Percentiles rank a stretch among this genome's conserved stretches.
Evolutionary conservation across 2,797 vertebrate genomes (phyloP).

Genomic region (Schizothorax lantsangensis): DNA sequence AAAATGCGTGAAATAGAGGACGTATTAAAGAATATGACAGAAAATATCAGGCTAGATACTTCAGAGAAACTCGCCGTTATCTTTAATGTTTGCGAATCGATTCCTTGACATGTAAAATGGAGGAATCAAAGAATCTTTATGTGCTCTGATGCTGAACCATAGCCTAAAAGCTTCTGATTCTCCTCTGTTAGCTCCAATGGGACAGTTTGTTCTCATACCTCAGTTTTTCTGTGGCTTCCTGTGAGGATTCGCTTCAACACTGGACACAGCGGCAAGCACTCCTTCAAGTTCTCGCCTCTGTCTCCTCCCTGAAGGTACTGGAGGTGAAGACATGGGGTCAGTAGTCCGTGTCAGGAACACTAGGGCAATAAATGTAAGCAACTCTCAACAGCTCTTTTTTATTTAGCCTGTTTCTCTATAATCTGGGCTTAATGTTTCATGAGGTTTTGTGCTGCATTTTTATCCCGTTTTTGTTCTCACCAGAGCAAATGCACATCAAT

Average conservation of each 20-base stretch:
- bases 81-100: constrained; percentile 42
- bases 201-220: neutral
- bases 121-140: constrained; percentile 58
- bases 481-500: constrained; percentile 79
- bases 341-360: constrained; percentile 50
- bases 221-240: neutral
- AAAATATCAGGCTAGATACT: constrained; percentile 33
- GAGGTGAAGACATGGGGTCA: constrained; percentile 43
- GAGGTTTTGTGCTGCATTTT: constrained; percentile 73
- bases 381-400: constrained; percentile 53
- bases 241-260: constrained; percentile 12
- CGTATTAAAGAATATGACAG: constrained; percentile 41
- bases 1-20: constrained; percentile 48
- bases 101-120: constrained; percentile 21
- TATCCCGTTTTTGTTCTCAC: constrained; percentile 77
- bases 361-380: constrained; percentile 29
- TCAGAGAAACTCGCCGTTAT: constrained; percentile 35
- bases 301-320: constrained; percentile 15
- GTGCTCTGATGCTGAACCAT: constrained; percentile 23
- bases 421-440: constrained; percentile 75
- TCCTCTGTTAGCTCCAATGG: constrained; percentile 37
- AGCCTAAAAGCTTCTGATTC: constrained; percentile 33
- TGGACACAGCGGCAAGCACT: constrained; percentile 13
- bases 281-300: constrained; percentile 6
- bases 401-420: constrained; percentile 53